These are phyloP conservation scores for Erinaceus europaeus DNA, from an alignment of 2,113 vertebrate genomes.

Conservation along the genomic window DNA sequence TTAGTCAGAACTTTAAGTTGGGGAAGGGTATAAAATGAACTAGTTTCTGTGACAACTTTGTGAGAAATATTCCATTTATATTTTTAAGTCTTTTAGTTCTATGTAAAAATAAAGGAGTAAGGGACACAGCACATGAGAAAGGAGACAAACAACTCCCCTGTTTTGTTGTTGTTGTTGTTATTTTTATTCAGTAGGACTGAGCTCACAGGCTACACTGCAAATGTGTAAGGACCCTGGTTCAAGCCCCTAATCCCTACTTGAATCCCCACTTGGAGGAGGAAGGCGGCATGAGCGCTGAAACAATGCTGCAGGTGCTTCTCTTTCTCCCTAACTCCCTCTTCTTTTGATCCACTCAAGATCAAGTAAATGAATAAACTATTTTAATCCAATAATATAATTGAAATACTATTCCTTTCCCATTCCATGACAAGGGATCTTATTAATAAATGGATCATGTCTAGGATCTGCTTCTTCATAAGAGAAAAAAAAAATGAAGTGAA, in stretches of 20 bases:
- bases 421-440: not conserved
- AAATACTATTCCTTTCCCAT: not conserved
- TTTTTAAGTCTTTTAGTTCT: not conserved
- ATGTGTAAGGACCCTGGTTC: too few relatives aligned
- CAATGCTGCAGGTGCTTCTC: too few relatives aligned
- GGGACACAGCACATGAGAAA: not conserved
- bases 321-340: too few relatives aligned
- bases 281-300: too few relatives aligned
- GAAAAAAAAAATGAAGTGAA: not conserved
- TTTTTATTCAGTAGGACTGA: too few relatives aligned
- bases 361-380: rapidly evolving
- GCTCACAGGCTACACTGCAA: too few relatives aligned
- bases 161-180: too few relatives aligned
- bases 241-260: too few relatives aligned
- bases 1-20: not conserved
- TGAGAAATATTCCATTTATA: not conserved
- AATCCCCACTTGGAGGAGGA: too few relatives aligned
- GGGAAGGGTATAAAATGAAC: not conserved
- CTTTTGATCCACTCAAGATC: too few relatives aligned
- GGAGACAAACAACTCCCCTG: too few relatives aligned
- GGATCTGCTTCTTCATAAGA: not conserved
- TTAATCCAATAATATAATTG: not conserved
- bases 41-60: not conserved
- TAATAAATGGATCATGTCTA: not conserved
- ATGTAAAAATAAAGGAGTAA: not conserved